Conservation (phyloP, 2,113 vertebrate genomes). For the Cyanistes caeruleus region DNA sequence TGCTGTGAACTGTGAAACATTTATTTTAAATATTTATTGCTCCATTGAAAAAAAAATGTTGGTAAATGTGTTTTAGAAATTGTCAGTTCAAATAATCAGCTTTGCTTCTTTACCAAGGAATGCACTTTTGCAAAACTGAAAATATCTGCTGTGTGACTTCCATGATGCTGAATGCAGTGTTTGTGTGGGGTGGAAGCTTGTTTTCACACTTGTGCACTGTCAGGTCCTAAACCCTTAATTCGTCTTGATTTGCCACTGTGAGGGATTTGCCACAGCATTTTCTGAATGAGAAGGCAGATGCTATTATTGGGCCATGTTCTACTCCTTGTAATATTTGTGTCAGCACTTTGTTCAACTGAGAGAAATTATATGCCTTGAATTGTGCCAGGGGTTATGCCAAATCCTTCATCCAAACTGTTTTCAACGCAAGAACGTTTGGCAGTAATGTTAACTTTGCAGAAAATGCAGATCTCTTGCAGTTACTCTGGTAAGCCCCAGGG, state of each 20-base stretch:
- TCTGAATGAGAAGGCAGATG: background rate
- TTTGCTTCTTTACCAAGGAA: conserved; percentile 1
- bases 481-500: background rate
- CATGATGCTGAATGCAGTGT: background rate
- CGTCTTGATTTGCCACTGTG: background rate
- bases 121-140: background rate
- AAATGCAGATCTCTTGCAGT: background rate
- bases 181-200: background rate
- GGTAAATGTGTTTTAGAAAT: conserved; percentile 41
- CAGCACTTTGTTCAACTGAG: background rate
- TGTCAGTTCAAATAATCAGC: conserved; percentile 37
- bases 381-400: background rate
- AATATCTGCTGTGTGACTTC: background rate
- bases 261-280: background rate
- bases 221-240: background rate
- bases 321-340: background rate
- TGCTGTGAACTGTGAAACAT: conserved; percentile 48
- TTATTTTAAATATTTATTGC: conserved; percentile 65
- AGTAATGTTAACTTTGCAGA: background rate
- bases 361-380: background rate
- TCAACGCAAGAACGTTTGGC: background rate
- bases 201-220: background rate
- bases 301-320: background rate
- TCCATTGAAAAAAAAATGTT: background rate
- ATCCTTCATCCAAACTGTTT: background rate